Evolutionary conservation across 2,113 vertebrate genomes (phyloP), one percentile per base, ranked within the genome.

Genomic region (Oxygymnocypris stewartii): DNA sequence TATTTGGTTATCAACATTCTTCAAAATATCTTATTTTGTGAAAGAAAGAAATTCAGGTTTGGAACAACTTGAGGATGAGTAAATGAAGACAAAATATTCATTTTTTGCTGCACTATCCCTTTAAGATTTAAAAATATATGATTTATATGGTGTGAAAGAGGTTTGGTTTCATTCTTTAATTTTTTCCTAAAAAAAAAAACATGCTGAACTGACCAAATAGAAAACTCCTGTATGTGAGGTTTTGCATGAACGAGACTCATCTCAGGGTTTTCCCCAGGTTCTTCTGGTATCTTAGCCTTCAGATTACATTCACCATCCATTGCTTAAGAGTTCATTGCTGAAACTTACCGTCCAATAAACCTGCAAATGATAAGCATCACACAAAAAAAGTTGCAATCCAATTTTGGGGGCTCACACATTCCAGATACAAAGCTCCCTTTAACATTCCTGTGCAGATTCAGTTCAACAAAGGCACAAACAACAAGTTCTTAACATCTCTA

Each of bases 281-380:
- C 20, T n/a, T 20, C 54, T 57, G 54, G 6, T 20, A 57, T 57
- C 20, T 57, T 84, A 61, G 44, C 40, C 69, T 71, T 44, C 23
- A 25, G 14, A 61, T 28, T 82, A 18, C 14, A 2, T 76, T 79
- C 59, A 8, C 59, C 65, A 74, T n/a, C 65, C 67, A 69, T 35
- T 49, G 25, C 18, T 79, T 85, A 31, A 2, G 77, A 49, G 14
- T 35, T 47, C 44, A 59, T 67, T 71, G 37, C 49, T 79, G 14
- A 69, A 44, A 94, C 92, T 93, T 93, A 94, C 93, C 92, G 82
- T 83, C 76, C 77, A 59, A 85, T 82, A 79, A 88, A 84, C 87
- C 69, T 87, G 89, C 49, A 89, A 84, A 86, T 79, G 20, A 69
- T 37, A 87, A 79, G 54, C 4, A 65, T 71, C 16, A 77, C 73